Percentiles rank a stretch among this genome's conserved stretches.
These are phyloP conservation scores for Macropis europaea DNA, from an alignment of 2,888 invertebrate species.

Conservation along the genomic window DNA sequence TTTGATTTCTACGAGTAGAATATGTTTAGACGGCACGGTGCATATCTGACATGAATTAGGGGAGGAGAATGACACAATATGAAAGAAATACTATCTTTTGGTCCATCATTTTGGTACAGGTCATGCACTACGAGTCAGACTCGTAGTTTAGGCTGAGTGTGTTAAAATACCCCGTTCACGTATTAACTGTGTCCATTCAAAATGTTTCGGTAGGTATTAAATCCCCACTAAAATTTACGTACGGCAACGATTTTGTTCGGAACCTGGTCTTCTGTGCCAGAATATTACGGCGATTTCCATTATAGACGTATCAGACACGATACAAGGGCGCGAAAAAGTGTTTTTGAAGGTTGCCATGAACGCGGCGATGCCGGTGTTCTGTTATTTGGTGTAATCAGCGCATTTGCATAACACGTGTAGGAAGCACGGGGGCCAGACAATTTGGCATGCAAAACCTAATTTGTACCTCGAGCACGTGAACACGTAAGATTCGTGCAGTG, in stretches of 20 bases:
- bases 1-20: no score
- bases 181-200: no score
- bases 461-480: constrained; percentile 22
- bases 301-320: neutral
- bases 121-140: no score
- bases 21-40: no score
- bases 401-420: constrained; percentile 36
- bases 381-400: constrained; percentile 39
- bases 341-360: constrained; percentile 5
- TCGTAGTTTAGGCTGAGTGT: no score
- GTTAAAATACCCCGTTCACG: no score
- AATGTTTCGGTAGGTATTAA: constrained; percentile 3
- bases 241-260: neutral
- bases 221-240: neutral
- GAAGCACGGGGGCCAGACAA: constrained; percentile 15
- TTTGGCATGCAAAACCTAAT: constrained; percentile 45
- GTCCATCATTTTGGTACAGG: no score
- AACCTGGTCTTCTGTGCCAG: no score
- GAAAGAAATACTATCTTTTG: no score
- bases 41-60: no score
- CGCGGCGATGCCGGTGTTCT: constrained; percentile 14
- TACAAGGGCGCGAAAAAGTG: constrained; percentile 27
- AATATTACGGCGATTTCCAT: neutral
- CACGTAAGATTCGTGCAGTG: constrained; percentile 41
- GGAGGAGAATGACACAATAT: no score